Evolutionary conservation across 2,797 vertebrate species (phyloP).

Genomic region (Spheniscus humboldti): DNA sequence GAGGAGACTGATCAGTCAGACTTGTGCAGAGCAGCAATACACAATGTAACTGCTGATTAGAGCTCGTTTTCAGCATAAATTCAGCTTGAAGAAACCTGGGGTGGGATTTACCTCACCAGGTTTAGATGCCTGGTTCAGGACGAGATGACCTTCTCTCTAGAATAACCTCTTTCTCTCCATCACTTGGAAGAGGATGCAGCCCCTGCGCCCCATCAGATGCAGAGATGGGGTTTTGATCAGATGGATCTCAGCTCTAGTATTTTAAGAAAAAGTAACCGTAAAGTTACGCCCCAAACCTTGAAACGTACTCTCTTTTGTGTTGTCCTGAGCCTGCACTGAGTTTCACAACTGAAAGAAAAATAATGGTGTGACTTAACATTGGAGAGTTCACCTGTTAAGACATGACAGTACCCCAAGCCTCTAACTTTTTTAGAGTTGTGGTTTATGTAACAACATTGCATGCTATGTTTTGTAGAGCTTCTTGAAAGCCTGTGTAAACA

Average conservation of each 20-base stretch:
- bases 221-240: background rate
- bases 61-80: background rate
- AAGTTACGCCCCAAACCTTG: background rate
- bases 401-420: background rate
- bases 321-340: background rate
- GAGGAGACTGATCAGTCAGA: background rate
- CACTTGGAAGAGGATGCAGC: background rate
- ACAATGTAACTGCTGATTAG: background rate
- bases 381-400: background rate
- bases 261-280: background rate
- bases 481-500: background rate
- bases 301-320: background rate
- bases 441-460: background rate
- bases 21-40: background rate
- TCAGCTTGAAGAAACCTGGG: background rate
- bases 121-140: background rate
- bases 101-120: background rate
- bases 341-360: conserved; percentile 21
- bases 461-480: background rate
- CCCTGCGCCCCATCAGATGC: accelerated
- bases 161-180: background rate
- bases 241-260: background rate
- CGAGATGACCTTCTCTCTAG: background rate
- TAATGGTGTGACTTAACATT: background rate
- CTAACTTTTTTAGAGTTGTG: background rate